Evolutionary conservation across 2,888 invertebrate species (phyloP).

Genomic region (Noctua janthe): DNA sequence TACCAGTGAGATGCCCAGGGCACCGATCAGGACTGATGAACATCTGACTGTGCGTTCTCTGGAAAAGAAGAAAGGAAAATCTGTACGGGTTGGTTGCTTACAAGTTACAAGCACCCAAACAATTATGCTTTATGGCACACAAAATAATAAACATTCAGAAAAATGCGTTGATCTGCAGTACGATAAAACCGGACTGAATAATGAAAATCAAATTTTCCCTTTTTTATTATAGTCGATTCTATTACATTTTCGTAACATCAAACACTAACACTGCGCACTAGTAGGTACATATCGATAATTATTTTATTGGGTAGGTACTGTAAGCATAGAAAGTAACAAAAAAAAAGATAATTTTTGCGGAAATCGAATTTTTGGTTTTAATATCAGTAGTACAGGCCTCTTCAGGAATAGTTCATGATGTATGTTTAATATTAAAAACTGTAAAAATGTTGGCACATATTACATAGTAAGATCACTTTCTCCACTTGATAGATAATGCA

Average conservation of each 20-base stretch:
- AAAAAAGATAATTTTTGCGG: no score
- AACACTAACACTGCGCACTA: neutral
- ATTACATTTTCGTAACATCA: neutral
- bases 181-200: neutral
- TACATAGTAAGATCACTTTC: slow-evolving; percentile 57
- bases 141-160: neutral
- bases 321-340: no score
- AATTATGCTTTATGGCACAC: neutral
- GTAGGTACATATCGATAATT: neutral
- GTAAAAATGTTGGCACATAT: slow-evolving; percentile 16
- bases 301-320: neutral
- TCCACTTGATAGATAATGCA: slow-evolving; percentile 47
- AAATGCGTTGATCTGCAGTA: neutral
- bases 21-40: slow-evolving; percentile 87
- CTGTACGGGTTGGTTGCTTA: neutral
- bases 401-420: slow-evolving; percentile 2
- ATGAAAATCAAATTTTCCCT: neutral
- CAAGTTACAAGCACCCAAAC: neutral
- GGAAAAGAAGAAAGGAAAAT: slow-evolving; percentile 65
- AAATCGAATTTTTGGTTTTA: neutral
- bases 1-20: slow-evolving; percentile 87
- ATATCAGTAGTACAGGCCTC: neutral
- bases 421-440: neutral
- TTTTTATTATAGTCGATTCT: no score
- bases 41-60: slow-evolving; percentile 87